Evolutionary conservation across 2,888 invertebrate species (phyloP), one percentile per base, ranked within the genome.

Genomic region (Leucozona laternaria): DNA sequence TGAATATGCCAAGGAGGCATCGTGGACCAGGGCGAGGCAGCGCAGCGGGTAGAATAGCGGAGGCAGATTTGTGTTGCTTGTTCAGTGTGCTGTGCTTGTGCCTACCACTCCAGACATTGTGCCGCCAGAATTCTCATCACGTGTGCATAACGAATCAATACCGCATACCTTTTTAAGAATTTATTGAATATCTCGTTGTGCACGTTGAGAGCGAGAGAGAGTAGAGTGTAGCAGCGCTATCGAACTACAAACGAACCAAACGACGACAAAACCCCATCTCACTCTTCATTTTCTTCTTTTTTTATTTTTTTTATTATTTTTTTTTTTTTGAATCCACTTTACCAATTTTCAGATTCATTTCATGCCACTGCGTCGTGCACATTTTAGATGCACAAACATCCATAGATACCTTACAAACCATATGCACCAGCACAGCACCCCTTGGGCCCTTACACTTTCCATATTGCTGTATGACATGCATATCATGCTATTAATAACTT

Each of bases 71-170:
- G 17, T 11, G 15, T 8, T 53, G 53, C 25, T 50, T 75, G 50
- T 64, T 62, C 62, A 62, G 10, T 20, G 55, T 72, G 48, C 64
- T 2, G 45, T 72, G 55, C 73, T 70, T 79, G 37, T 28, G 28
- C 28, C 28, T 43, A 79, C 79, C 84, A 76, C 76, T 76, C 84
- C 72, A 86, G 85, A 86, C 85, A 86, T 71, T 60, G 45, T 78
- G 85, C 85, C 85, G 81, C 85, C 85, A 81, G 85, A 81, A 86
- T 86, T 86, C 85, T 78, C 85, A 86, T 86, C 85, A 86, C 85
- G 85, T 86, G 85, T 86, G 85, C 85, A 86, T 86, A 86, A 86
- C 85, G 85, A 86, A 86, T 86, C 85, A 86, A 86, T 86, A 81
- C 85, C 81, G 81, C 85, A 86, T 78, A 86, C 85, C 81, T 86